Evolutionary conservation across 2,888 invertebrate genomes (phyloP), one percentile per base, ranked within the genome.

Genomic region (Teinopalpus imperialis): DNA sequence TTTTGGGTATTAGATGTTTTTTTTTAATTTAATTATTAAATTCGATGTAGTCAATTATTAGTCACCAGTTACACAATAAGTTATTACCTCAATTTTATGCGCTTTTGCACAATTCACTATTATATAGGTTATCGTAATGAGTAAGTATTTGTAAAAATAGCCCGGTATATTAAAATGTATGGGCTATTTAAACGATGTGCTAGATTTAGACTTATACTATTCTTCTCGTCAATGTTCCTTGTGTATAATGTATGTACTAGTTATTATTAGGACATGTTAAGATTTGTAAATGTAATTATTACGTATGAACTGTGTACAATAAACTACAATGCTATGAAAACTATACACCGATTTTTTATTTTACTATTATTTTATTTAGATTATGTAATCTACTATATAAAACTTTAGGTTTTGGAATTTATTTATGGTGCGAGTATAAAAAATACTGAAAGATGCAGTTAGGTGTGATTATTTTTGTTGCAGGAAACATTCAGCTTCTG

Each of bases 61-160:
- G 86, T 87, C 87, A 86, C 86, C 85, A 86, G 79, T 81, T 78
- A 81, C 80, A 83, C 82, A 72, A 69, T 85, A 85, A 85, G 80
- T 81, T 82, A 83, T 83, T 86, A 86, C 87, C 87, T 86, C 87
- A 83, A 66, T 44, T 74, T 72, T 74, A 83, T 81, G 81, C 83
- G 85, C 83, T 86, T 81, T 81, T 81, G 87, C 87, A 87, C 85
- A 76, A 80, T 81, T 75, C 83, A 83, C 85, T 77, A 74, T 57
- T 40, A 40, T 36, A 47, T 64, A 59, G 61, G 59, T 69, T 74
- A 65, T 60, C 54, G 54, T 64, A 56, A 39, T 3, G 27, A 27
- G 43, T 63, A 63, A 58, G 59, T 61, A 55, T 66, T 78, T 52
- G 81, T 79, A 79, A 74, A 79, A 77, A 79, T 66, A 66, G 63